phyloP scores from a whole-genome alignment of 2,113 vertebrate genomes.

The Motacilla alba region DNA sequence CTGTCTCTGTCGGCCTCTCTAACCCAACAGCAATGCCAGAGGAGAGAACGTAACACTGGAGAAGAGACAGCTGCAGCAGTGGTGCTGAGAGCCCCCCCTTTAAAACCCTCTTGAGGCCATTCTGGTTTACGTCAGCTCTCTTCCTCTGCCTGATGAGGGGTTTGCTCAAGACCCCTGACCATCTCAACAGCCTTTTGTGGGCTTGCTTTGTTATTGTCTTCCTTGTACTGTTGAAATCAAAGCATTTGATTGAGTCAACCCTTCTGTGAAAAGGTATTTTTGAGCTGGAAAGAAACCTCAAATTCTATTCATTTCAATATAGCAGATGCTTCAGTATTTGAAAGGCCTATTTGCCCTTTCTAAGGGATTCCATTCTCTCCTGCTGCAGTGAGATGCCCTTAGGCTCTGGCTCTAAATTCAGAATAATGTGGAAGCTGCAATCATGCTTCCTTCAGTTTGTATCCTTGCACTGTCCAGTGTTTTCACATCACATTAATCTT shows the following conservation, averaged over 20 bases:
- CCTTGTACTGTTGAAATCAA: background rate
- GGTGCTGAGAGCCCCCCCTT: background rate
- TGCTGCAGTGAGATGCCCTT: background rate
- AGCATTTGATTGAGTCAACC: background rate
- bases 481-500: constrained; percentile 25
- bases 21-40: background rate
- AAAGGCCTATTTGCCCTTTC: background rate
- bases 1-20: background rate
- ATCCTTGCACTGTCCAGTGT: background rate
- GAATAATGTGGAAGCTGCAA: background rate
- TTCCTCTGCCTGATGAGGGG: fast-evolving
- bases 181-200: background rate
- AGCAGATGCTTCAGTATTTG: background rate
- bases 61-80: background rate
- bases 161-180: background rate
- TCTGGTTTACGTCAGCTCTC: background rate
- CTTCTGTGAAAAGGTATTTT: background rate
- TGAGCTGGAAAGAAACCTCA: background rate
- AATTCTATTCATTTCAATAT: background rate
- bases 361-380: background rate
- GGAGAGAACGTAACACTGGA: background rate
- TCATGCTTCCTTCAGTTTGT: background rate
- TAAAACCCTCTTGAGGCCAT: background rate
- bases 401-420: background rate
- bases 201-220: background rate